These are phyloP conservation scores for Xestobium rufovillosum DNA, from an alignment of 2,888 invertebrate genomes.

Conservation along the genomic window DNA sequence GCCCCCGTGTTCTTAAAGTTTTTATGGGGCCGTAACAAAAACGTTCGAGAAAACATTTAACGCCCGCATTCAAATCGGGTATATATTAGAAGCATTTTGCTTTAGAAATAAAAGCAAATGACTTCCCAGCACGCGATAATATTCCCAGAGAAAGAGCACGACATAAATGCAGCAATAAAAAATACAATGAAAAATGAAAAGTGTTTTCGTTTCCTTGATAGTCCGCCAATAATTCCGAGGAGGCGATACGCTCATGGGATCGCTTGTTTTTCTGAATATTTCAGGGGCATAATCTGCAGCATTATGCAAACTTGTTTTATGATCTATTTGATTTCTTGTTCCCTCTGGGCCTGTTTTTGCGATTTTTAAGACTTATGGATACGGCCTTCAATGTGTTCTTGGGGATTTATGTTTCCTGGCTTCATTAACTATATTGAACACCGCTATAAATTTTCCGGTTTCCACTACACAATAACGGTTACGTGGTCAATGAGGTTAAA, in stretches of 20 bases:
- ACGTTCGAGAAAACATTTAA: no score
- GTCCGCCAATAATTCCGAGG: slow-evolving; percentile 18
- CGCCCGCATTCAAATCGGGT: no score
- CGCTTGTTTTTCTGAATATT: slow-evolving; percentile 21
- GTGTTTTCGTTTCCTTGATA: slow-evolving; percentile 25
- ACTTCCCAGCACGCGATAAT: slow-evolving; percentile 20
- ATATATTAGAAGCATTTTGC: no score
- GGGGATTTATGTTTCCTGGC: slow-evolving; percentile 38
- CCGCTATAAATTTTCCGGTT: slow-evolving; percentile 38
- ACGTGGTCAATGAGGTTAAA: slow-evolving; percentile 41
- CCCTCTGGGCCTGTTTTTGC: slow-evolving; percentile 20
- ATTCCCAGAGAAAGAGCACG: slow-evolving; percentile 19
- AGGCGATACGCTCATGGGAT: slow-evolving; percentile 18
- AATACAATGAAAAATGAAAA: slow-evolving; percentile 26
- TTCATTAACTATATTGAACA: slow-evolving; percentile 44
- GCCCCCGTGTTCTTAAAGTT: no score
- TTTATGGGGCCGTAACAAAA: no score
- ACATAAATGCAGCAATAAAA: slow-evolving; percentile 21
- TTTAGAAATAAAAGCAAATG: slow-evolving; percentile 22
- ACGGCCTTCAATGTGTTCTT: slow-evolving; percentile 24
- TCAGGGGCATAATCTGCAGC: slow-evolving; percentile 18
- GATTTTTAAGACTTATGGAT: slow-evolving; percentile 28
- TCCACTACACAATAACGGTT: slow-evolving; percentile 40
- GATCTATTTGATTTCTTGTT: slow-evolving; percentile 14
- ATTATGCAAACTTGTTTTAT: slow-evolving; percentile 24